phyloP scores from a whole-genome alignment of 1,140 invertebrate species.

The Diplogasteroides magnus region DNA sequence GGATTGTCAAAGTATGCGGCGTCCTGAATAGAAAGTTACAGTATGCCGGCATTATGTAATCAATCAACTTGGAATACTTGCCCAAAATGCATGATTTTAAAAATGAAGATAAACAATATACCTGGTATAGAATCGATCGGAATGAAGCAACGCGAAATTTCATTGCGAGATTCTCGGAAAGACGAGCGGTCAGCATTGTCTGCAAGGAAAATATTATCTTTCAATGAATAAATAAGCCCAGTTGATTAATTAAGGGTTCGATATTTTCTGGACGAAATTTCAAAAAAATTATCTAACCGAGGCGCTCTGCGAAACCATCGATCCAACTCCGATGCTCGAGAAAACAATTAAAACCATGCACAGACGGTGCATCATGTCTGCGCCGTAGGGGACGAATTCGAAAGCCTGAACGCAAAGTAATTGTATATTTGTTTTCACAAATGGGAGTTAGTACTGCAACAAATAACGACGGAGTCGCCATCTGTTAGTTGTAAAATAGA shows the following conservation, averaged over 20 bases:
- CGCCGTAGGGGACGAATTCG: constrained; percentile 9
- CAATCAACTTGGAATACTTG: too few species aligned
- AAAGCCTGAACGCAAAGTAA: constrained; percentile 23
- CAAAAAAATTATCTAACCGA: too few species aligned
- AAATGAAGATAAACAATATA: too few species aligned
- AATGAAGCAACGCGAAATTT: constrained; percentile 56
- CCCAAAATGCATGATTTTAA: too few species aligned
- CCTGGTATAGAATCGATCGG: constrained; percentile 55
- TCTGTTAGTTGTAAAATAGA: too few species aligned
- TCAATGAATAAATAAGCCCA: too few species aligned
- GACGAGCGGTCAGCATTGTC: constrained; percentile 10
- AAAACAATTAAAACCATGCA: constrained; percentile 18
- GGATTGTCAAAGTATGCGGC: constrained; percentile 60
- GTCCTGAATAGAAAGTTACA: constrained; percentile 41
- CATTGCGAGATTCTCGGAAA: constrained; percentile 57
- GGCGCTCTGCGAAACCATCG: constrained; percentile 20
- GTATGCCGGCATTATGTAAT: too few species aligned
- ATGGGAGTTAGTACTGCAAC: too few species aligned
- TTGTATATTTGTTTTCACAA: neutral
- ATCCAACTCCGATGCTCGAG: constrained; percentile 15
- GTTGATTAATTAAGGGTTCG: too few species aligned
- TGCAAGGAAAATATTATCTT: too few species aligned
- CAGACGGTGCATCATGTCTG: constrained; percentile 18
- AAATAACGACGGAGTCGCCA: too few species aligned
- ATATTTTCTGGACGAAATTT: too few species aligned